phyloP scores from a whole-genome alignment of 2,113 vertebrate genomes.

The Corythoichthys haematopterus region DNA sequence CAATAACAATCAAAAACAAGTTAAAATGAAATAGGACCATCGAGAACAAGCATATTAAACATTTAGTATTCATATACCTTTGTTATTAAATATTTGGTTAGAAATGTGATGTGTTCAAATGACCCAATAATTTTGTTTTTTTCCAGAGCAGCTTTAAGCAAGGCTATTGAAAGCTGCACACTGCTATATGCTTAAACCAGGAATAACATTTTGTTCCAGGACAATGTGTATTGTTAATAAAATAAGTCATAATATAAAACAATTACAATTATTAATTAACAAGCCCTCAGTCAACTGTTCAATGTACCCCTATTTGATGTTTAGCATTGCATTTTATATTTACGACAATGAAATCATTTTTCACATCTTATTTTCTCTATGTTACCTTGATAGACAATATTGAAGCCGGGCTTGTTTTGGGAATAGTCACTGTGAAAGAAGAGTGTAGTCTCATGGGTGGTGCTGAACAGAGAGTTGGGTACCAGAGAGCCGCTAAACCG shows the following conservation, averaged over 20 bases:
- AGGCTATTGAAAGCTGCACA: background rate
- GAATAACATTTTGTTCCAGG: background rate
- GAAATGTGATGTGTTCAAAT: background rate
- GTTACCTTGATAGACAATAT: conserved; percentile 90
- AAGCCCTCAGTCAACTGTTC: background rate
- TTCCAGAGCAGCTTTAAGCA: background rate
- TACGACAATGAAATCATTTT: background rate
- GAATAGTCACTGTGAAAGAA: conserved; percentile 98
- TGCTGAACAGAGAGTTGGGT: conserved; percentile 89
- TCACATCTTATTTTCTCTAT: background rate
- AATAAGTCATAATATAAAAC: background rate
- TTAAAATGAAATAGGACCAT: background rate
- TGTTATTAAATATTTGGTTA: background rate
- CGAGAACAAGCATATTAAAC: background rate
- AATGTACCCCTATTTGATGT: background rate
- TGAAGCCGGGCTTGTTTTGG: conserved; percentile 94
- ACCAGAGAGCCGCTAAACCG: conserved; percentile 87
- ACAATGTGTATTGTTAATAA: background rate
- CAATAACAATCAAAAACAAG: too few species aligned
- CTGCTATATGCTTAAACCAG: background rate
- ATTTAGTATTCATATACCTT: background rate
- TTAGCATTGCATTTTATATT: background rate
- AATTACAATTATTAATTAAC: background rate
- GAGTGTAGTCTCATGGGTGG: conserved; percentile 92
- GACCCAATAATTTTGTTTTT: background rate